Evolutionary conservation across 2,888 invertebrate species (phyloP).

Genomic region (Mylabris sibirica): DNA sequence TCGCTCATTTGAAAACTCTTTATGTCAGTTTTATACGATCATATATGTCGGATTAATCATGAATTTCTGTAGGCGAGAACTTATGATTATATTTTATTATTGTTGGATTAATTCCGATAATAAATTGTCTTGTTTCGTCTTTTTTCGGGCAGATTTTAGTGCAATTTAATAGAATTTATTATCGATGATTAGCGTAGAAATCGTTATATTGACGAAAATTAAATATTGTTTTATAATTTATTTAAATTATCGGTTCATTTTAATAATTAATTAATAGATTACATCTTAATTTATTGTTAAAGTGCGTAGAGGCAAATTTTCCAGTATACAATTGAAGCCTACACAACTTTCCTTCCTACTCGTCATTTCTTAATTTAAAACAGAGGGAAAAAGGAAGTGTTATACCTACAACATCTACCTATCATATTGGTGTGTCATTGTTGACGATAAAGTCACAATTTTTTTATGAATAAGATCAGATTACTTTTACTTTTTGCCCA

Average conservation of each 20-base stretch:
- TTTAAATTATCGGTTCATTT: constrained; percentile 8
- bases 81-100: neutral
- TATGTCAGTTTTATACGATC: neutral
- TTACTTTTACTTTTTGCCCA: neutral
- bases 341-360: constrained; percentile 25
- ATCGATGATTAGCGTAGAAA: neutral
- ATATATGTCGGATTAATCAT: neutral
- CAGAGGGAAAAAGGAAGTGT: constrained; percentile 36
- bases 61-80: constrained; percentile 7
- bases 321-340: neutral
- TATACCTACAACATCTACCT: constrained; percentile 23
- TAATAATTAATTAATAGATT: neutral
- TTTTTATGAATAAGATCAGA: neutral
- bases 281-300: neutral
- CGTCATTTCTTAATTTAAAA: constrained; percentile 30
- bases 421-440: constrained; percentile 11
- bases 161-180: neutral
- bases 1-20: neutral
- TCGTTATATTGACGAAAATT: constrained; percentile 8
- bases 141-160: neutral
- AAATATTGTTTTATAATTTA: constrained; percentile 8
- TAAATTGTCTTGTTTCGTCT: neutral
- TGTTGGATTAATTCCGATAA: neutral
- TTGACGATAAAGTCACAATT: neutral
- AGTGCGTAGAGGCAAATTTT: neutral